Percentiles rank a stretch among this genome's conserved stretches.
Evolutionary conservation across 2,888 invertebrate genomes (phyloP).

Genomic region (Argyra leucocephala): DNA sequence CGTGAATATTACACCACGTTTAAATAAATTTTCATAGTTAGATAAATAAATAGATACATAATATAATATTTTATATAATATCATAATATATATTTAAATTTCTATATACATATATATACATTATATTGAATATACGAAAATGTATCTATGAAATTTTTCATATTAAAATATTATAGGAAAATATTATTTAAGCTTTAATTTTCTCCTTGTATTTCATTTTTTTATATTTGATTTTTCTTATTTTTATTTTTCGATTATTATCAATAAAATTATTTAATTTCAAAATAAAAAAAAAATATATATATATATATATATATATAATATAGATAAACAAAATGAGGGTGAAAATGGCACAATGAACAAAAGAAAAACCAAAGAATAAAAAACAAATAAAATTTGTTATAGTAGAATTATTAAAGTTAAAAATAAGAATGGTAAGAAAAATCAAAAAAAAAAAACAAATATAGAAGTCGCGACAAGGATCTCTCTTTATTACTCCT

Average conservation of each 20-base stretch:
- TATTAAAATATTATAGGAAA: too few relatives aligned
- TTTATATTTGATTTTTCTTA: background rate
- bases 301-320: too few relatives aligned
- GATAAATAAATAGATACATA: background rate
- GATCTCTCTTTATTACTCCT: slow-evolving; percentile 3
- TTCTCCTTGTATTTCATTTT: too few relatives aligned
- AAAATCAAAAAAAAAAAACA: background rate
- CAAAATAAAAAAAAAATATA: background rate
- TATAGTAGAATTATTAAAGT: background rate
- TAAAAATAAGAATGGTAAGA: background rate
- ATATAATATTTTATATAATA: background rate
- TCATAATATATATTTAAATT: background rate
- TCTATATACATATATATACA: background rate
- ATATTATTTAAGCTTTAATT: too few relatives aligned
- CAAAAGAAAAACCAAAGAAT: background rate
- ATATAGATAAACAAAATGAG: background rate
- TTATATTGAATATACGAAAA: too few relatives aligned
- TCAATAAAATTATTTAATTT: slow-evolving; percentile 3
- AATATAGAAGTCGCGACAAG: background rate
- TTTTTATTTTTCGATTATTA: background rate
- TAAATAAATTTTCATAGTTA: background rate
- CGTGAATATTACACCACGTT: slow-evolving; percentile 1
- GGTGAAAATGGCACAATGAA: background rate
- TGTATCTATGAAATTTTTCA: too few relatives aligned
- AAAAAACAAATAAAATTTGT: background rate